Base-by-base conservation (phyloP, 2,888 invertebrate genomes). In the Euphydryas editha region DNA sequence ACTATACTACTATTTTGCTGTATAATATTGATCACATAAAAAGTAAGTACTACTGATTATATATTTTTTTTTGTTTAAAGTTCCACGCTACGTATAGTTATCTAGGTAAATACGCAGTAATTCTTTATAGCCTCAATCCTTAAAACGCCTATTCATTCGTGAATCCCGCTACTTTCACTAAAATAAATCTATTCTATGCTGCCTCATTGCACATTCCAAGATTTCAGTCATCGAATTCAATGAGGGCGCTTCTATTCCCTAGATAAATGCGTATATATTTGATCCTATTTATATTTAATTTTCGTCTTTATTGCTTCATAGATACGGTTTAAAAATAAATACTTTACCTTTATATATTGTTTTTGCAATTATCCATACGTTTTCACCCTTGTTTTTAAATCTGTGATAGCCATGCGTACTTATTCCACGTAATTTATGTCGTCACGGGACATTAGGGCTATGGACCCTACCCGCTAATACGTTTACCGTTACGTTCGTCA, bases 381-480 rank as follows among this genome's bases (percentile, higher is more conserved):
- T 73, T 39, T 58, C 70, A 71, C 76, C 77, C 77, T 72, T 76
- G 74, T 78, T 79, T 77, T 75, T 72, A 76, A 73, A 76, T 75
- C 71, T 70, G 72, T 74, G 75, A 72, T 75, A 71, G 71, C 69
- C 61, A 59, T 59, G 71, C 70, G 71, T 75, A 73, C 72, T 72
- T 65, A 61, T 72, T 69, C 65, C 68, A 69, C 65, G 76, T 76
- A 79, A 81, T 83, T 83, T 82, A 84, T 82, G 80, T 80, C 83
- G 82, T 81, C 82, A 83, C 76, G 80, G 77, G 69, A 79, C 78
- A 83, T 84, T 83, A 84, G 80, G 72, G 78, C 74, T 77, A 75
- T 74, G 77, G 72, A 73, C 78, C 76, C 75, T 74, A 72, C 71
- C 72, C 72, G 74, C 75, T 81, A 78, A 79, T 78, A 76, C 72